Evolutionary conservation across 1,140 invertebrate genomes (phyloP).

Genomic region (Meteorus sp.): DNA sequence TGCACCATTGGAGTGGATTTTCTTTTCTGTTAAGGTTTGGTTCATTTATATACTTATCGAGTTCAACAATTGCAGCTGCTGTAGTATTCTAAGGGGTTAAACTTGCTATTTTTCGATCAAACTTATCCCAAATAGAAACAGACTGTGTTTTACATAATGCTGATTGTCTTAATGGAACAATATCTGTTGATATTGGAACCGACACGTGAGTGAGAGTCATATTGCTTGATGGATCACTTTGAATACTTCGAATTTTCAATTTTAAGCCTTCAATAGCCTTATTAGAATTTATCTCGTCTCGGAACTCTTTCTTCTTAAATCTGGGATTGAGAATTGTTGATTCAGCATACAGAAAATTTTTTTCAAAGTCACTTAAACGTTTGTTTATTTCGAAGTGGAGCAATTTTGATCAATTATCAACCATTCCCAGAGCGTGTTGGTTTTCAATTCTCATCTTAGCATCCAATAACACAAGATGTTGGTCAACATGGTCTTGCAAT

Average conservation of each 20-base stretch:
- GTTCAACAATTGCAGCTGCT: background rate
- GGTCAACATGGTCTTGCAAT: background rate
- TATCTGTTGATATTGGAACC: background rate
- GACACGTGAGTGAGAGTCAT: background rate
- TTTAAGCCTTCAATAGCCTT: background rate
- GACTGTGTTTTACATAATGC: background rate
- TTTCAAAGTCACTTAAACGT: background rate
- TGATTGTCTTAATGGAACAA: background rate
- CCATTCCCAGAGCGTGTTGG: background rate
- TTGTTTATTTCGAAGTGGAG: background rate
- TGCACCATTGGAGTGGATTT: background rate
- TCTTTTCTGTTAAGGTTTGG: background rate
- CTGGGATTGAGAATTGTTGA: conserved; percentile 1
- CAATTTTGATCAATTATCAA: background rate
- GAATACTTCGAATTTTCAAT: background rate
- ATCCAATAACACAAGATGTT: background rate
- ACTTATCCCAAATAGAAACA: conserved; percentile 1
- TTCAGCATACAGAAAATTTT: background rate
- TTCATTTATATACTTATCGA: conserved; percentile 5
- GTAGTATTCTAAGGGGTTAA: background rate
- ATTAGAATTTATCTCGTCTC: background rate
- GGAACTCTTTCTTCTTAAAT: background rate
- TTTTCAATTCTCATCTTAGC: conserved; percentile 1
- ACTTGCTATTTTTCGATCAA: background rate
- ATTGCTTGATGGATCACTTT: background rate